Conservation (phyloP, 1,140 invertebrate genomes). For the Telenomus remus region DNA sequence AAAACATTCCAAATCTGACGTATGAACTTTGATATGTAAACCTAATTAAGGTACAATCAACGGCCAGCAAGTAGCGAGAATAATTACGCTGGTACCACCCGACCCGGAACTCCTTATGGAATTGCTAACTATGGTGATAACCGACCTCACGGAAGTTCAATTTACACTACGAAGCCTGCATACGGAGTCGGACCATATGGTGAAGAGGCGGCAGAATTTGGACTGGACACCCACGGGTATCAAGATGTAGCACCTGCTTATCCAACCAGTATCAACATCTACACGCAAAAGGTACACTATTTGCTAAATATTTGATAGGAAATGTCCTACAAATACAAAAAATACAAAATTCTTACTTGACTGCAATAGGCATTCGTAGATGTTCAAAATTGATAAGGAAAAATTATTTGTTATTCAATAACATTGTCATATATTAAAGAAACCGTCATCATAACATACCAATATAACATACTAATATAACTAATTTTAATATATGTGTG, state of each 20-base stretch:
- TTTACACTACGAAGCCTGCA: conserved; percentile 53
- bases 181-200: conserved; percentile 63
- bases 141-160: conserved; percentile 58
- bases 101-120: conserved; percentile 61
- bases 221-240: conserved; percentile 48
- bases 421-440: no score
- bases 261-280: conserved; percentile 57
- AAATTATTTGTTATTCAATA: no score
- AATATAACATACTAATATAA: no score
- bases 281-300: conserved; percentile 65
- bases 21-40: conserved; percentile 19
- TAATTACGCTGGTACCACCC: conserved; percentile 49
- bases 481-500: no score
- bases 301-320: no score
- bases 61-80: conserved; percentile 61
- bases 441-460: no score
- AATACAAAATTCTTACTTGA: no score
- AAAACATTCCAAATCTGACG: neutral
- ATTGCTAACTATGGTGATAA: conserved; percentile 49
- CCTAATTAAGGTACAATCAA: conserved; percentile 58
- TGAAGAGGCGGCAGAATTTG: conserved; percentile 63
- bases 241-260: conserved; percentile 45
- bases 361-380: no score
- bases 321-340: no score
- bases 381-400: no score